Conservation (phyloP, 2,797 vertebrate species). For the Galago senegalensis region DNA sequence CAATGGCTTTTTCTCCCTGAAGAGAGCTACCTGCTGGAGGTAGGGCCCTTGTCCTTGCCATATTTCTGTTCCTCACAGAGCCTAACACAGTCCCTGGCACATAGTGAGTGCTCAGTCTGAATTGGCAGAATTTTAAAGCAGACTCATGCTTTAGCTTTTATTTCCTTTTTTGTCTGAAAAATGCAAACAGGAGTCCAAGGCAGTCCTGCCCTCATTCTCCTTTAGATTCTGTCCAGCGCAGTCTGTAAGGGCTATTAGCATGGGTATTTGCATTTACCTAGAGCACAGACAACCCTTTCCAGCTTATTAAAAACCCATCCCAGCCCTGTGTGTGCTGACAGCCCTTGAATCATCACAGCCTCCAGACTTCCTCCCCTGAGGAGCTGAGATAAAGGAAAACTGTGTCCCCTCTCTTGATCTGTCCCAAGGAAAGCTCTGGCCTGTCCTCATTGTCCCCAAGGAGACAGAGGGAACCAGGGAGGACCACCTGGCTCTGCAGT, state of each 20-base stretch:
- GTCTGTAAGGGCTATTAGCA: background rate
- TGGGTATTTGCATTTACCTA: background rate
- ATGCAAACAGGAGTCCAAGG: background rate
- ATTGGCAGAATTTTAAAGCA: background rate
- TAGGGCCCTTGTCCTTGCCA: background rate
- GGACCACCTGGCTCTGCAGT: background rate
- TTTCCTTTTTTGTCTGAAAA: background rate
- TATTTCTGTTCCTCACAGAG: background rate
- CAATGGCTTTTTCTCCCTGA: background rate
- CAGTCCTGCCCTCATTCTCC: background rate
- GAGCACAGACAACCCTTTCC: background rate
- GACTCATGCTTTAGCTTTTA: background rate
- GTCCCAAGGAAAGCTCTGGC: background rate
- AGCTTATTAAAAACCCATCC: background rate
- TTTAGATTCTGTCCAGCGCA: background rate
- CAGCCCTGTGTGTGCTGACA: fast-evolving
- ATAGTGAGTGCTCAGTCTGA: background rate
- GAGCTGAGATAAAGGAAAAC: background rate
- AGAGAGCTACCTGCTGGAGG: background rate
- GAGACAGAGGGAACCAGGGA: background rate
- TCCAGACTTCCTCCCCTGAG: background rate
- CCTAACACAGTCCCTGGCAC: background rate
- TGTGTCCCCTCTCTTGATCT: background rate
- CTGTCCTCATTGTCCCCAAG: background rate
- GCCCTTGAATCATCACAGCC: background rate